Conservation (phyloP, 2,888 invertebrate species). For the Ditula angustiorana region DNA sequence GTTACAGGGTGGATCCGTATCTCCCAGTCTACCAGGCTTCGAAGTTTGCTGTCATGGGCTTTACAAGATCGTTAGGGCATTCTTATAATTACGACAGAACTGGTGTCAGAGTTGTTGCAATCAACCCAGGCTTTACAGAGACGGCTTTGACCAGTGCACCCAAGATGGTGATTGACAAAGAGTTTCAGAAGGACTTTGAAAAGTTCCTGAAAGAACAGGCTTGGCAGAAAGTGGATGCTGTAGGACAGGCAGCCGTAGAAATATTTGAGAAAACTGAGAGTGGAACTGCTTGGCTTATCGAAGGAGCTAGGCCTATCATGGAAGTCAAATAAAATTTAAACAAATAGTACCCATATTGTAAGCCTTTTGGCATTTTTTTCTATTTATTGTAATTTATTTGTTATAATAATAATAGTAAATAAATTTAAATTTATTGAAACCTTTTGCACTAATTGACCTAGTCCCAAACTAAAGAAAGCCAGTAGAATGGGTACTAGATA, state of each 20-base stretch:
- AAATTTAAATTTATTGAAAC: no score
- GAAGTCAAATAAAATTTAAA: constrained; percentile 53
- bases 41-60: constrained; percentile 83
- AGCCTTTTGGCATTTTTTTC: no score
- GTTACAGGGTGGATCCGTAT: constrained; percentile 77
- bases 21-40: constrained; percentile 86
- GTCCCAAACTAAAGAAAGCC: no score
- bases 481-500: no score
- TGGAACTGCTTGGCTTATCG: constrained; percentile 82
- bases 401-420: no score
- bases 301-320: constrained; percentile 68
- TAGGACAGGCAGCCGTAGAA: constrained; percentile 61
- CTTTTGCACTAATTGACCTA: no score
- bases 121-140: constrained; percentile 83
- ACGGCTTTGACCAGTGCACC: constrained; percentile 55
- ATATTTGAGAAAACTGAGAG: constrained; percentile 69
- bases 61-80: constrained; percentile 80
- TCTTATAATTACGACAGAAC: no score
- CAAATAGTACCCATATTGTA: no score
- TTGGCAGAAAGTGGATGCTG: constrained; percentile 61
- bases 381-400: no score
- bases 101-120: constrained; percentile 77
- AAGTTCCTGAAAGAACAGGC: constrained; percentile 45
- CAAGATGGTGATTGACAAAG: constrained; percentile 43
- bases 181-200: constrained; percentile 46